Evolutionary conservation across 2,797 vertebrate species (phyloP), one percentile per base, ranked within the genome.

Genomic region (Helarctos malayanus): DNA sequence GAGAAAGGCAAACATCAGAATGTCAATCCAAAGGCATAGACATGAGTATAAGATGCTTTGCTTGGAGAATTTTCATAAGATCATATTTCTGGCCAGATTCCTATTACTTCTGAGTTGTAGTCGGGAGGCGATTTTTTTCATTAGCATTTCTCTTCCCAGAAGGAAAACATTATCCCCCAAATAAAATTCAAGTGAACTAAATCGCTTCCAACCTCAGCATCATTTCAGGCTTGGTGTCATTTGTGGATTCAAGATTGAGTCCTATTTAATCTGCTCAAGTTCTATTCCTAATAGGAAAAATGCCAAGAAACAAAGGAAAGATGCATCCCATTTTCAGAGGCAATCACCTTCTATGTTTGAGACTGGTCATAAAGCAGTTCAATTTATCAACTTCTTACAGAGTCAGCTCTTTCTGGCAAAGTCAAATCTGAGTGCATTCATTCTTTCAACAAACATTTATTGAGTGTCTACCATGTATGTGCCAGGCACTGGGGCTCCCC

Each of bases 141-240:
- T 96, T 97, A 93, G 81, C 89, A n/a, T 96, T 94, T 94, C 88
- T 94, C 89, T 97, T 97, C 91, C 95, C 97, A 97, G 96, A 98
- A 98, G 93, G 97, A 97, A 98, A 97, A 97, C 86, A 96, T 98
- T 97, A 97, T 96, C 95, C 81, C 83, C 71, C 89, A 96, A 97
- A 95, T 98, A 97, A 97, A 97, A 97, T 84, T 94, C 84, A 92
- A 97, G 94, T 93, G 92, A 97, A 92, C 95, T 94, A 96, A 97
- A 97, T 97, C 54, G 0, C 85, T 97, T 97, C 94, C 92, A 96
- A 95, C 83, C 83, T 95, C 89, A 89, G 87, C 63, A 89, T 96
- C 94, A 95, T 94, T 87, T 95, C 92, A 95, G 83, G 71, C 29
- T 96, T 91, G 49, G 95, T 97, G 83, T 96, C 97, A 96, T 94